Percentiles rank a stretch among this genome's conserved stretches.
These are phyloP conservation scores for Poecilobothrus nobilitatus DNA, from an alignment of 2,888 invertebrate genomes.

Conservation along the genomic window DNA sequence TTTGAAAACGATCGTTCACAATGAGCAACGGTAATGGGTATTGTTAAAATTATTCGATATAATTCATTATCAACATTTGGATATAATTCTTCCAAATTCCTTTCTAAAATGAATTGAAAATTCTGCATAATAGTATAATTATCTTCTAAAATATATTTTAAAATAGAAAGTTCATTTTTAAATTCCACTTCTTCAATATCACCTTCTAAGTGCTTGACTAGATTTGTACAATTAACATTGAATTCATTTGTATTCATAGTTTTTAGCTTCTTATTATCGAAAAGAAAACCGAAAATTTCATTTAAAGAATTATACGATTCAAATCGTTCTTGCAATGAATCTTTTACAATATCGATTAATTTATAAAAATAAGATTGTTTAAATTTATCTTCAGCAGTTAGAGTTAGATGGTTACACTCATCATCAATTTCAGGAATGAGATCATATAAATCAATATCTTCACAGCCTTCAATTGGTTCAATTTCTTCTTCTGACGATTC, in stretches of 20 bases:
- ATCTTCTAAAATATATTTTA: conserved; percentile 7
- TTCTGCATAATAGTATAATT: conserved; percentile 6
- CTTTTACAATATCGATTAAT: conserved; percentile 8
- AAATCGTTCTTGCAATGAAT: conserved; percentile 7
- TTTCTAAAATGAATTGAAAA: conserved; percentile 5
- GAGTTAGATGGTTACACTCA: too few species aligned
- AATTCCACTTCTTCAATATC: too few species aligned
- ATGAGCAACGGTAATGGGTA: conserved; percentile 8
- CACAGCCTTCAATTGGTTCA: conserved; percentile 9
- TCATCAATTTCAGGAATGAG: conserved; percentile 7
- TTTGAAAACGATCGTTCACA: too few species aligned
- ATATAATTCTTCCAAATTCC: too few species aligned
- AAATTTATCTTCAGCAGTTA: conserved; percentile 9
- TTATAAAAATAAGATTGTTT: conserved; percentile 9
- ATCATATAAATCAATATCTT: conserved; percentile 4
- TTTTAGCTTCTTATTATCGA: too few species aligned
- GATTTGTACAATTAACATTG: too few species aligned
- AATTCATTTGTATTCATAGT: too few species aligned
- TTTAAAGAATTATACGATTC: conserved; percentile 8
- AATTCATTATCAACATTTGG: neutral
- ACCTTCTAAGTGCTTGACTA: too few species aligned
- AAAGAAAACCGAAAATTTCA: conserved; percentile 7
- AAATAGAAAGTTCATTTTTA: too few species aligned
- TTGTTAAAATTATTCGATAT: conserved; percentile 10
- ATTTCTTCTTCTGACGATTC: conserved; percentile 3